Percentiles rank a stretch among this genome's conserved stretches.
Conservation (phyloP, 2,797 vertebrate genomes). For the Apogon hyalosoma region DNA sequence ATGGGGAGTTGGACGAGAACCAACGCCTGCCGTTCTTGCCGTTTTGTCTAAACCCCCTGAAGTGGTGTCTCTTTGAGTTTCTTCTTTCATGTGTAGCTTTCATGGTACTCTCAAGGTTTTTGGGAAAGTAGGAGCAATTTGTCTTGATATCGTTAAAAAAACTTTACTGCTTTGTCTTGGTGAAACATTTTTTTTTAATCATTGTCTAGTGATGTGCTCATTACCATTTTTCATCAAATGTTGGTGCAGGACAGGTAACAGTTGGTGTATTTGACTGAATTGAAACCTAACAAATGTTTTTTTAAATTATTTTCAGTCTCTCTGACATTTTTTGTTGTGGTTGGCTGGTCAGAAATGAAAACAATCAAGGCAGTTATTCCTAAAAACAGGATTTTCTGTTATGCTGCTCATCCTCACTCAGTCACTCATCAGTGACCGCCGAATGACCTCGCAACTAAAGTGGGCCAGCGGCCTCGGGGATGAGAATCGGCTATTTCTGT, state of each 20-base stretch:
- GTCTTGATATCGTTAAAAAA: conserved; percentile 33
- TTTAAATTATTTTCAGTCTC: neutral
- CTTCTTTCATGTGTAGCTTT: conserved; percentile 41
- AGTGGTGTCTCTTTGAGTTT: conserved; percentile 47
- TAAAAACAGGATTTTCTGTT: conserved; percentile 43
- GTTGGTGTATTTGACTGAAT: neutral
- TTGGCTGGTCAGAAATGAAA: conserved; percentile 1
- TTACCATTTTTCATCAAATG: conserved; percentile 3
- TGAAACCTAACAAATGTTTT: neutral
- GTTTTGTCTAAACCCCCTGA: conserved; percentile 61
- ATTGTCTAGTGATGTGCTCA: neutral
- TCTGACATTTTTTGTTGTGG: neutral
- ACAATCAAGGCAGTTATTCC: conserved; percentile 14
- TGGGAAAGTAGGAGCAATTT: conserved; percentile 26
- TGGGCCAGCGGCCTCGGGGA: conserved; percentile 73
- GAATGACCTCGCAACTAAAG: conserved; percentile 77
- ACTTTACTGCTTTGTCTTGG: conserved; percentile 8
- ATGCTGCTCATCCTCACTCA: conserved; percentile 18
- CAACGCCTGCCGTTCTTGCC: conserved; percentile 65
- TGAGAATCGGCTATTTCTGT: conserved; percentile 67
- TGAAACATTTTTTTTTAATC: conserved; percentile 7
- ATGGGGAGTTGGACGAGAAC: conserved; percentile 71
- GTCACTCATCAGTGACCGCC: conserved; percentile 73
- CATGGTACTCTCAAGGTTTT: conserved; percentile 47
- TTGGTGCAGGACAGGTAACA: neutral